Conservation (phyloP, 1,140 invertebrate genomes). For the Yoshiicerus persimilis region DNA sequence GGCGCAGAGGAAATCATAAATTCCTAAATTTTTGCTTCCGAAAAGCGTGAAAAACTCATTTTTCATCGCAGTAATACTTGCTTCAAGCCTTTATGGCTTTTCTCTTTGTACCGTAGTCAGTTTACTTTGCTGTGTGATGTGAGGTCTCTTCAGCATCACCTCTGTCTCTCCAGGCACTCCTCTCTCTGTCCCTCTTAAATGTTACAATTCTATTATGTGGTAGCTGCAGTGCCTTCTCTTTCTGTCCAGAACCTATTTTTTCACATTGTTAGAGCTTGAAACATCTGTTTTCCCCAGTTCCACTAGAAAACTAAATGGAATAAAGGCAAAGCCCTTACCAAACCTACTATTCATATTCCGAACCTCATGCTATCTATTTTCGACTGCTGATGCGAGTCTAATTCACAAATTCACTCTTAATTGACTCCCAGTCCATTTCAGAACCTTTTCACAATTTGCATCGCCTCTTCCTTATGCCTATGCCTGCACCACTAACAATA, state of each 20-base stretch:
- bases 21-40: slow-evolving; percentile 46
- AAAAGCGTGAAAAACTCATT: slow-evolving; percentile 49
- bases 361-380: background rate
- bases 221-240: background rate
- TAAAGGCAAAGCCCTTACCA: background rate
- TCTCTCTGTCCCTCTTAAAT: background rate
- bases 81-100: slow-evolving; percentile 8
- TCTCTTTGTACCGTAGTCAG: background rate
- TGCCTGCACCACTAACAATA: no score
- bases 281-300: slow-evolving; percentile 31
- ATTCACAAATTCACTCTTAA: slow-evolving; percentile 46
- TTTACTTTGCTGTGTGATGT: background rate
- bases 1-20: slow-evolving; percentile 47
- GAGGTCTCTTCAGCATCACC: background rate
- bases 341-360: background rate
- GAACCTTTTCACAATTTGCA: slow-evolving; percentile 32
- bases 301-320: slow-evolving; percentile 16
- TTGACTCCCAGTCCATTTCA: slow-evolving; percentile 34
- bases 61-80: slow-evolving; percentile 43
- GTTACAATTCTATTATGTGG: background rate
- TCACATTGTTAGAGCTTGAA: slow-evolving; percentile 37
- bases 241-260: slow-evolving; percentile 9
- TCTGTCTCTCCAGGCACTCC: background rate
- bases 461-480: slow-evolving; percentile 30
- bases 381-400: slow-evolving; percentile 34